A percentile compares a stretch with the other conserved stretches of the same genome.
Conservation (phyloP, 2,797 vertebrate species). For the Apogon talboti region DNA sequence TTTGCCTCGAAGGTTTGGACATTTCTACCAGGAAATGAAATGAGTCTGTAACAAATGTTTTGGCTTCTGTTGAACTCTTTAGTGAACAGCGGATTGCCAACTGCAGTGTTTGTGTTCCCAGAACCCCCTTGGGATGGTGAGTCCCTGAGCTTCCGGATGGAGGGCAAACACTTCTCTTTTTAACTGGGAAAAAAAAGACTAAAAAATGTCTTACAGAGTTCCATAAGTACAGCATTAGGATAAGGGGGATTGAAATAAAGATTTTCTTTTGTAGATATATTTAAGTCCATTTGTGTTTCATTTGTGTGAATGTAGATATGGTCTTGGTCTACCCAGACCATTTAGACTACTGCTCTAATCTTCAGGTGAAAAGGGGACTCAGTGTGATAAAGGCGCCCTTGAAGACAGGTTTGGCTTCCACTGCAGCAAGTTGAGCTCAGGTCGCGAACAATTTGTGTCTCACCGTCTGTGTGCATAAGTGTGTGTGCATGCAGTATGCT, state of each 20-base stretch:
- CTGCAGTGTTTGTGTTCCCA: slow-evolving; percentile 78
- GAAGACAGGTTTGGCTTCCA: slow-evolving; percentile 72
- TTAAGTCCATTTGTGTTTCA: slow-evolving; percentile 78
- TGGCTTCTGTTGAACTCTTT: slow-evolving; percentile 82
- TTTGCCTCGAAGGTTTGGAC: slow-evolving; percentile 66
- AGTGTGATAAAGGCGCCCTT: slow-evolving; percentile 76
- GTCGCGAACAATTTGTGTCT: slow-evolving; percentile 73
- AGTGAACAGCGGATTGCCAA: slow-evolving; percentile 66
- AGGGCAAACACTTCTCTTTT: slow-evolving; percentile 58
- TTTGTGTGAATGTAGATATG: slow-evolving; percentile 76
- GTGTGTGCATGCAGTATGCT: slow-evolving; percentile 60
- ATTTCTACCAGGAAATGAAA: slow-evolving; percentile 78
- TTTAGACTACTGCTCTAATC: slow-evolving; percentile 76
- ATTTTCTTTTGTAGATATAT: slow-evolving; percentile 73
- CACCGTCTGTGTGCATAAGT: slow-evolving; percentile 35
- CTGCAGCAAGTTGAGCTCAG: slow-evolving; percentile 67
- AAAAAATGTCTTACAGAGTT: slow-evolving; percentile 64
- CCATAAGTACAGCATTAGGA: slow-evolving; percentile 69
- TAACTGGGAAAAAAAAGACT: slow-evolving; percentile 45
- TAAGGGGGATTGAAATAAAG: slow-evolving; percentile 71
- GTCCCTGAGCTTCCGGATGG: slow-evolving; percentile 63
- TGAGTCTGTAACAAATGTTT: slow-evolving; percentile 80
- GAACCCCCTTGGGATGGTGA: slow-evolving; percentile 71
- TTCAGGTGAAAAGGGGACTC: slow-evolving; percentile 71
- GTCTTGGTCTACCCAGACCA: slow-evolving; percentile 64